phyloP scores from a whole-genome alignment of 2,888 invertebrate species.

The Salticus scenicus region DNA sequence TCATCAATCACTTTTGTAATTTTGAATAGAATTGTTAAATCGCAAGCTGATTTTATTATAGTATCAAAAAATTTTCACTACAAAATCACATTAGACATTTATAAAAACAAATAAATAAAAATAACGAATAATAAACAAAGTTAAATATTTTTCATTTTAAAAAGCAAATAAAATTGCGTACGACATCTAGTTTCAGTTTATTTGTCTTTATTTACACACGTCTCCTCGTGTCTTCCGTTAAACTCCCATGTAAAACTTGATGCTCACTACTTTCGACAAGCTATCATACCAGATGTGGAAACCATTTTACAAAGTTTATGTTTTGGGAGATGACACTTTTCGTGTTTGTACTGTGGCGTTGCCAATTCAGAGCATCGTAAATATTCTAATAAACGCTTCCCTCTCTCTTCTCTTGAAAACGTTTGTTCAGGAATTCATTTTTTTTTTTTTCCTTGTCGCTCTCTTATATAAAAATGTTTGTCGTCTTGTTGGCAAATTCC shows the following conservation, averaged over 20 bases:
- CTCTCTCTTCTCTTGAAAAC: neutral
- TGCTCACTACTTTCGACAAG: neutral
- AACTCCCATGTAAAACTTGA: neutral
- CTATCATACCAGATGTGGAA: conserved; percentile 2
- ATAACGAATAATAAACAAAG: too few species aligned
- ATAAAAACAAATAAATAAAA: too few species aligned
- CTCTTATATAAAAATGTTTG: neutral
- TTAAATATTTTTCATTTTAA: too few species aligned
- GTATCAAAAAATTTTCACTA: too few species aligned
- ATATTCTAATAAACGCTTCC: neutral
- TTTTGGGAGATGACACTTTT: neutral
- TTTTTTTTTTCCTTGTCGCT: neutral
- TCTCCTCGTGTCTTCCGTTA: neutral
- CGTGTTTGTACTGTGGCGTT: conserved; percentile 25
- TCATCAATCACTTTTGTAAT: too few species aligned
- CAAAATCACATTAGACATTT: too few species aligned
- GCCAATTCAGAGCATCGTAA: conserved; percentile 25
- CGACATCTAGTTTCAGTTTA: neutral
- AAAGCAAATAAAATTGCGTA: too few species aligned
- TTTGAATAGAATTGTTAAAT: too few species aligned
- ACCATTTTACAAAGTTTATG: conserved; percentile 5
- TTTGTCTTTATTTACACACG: neutral
- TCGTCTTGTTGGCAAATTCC: conserved; percentile 18
- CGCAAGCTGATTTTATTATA: too few species aligned
- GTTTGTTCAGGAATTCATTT: neutral